A percentile compares a stretch with the other conserved stretches of the same genome.
Evolutionary conservation across 2,113 vertebrate genomes (phyloP).

Genomic region (Sclerurus mexicanus): DNA sequence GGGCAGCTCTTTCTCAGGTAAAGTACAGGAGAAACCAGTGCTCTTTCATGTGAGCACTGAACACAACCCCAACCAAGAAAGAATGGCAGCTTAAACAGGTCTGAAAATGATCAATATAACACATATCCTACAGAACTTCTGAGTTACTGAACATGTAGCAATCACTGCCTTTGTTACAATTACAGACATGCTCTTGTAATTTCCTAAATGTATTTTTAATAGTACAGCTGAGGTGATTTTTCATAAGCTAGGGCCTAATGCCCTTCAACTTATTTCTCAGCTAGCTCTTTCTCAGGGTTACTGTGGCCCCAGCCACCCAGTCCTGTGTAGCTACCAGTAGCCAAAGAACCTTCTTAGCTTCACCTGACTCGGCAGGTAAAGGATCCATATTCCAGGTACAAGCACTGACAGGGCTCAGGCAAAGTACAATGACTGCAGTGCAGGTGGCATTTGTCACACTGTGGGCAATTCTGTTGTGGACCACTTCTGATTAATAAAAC

Average conservation of each 20-base stretch:
- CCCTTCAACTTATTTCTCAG: neutral
- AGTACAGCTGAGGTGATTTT: neutral
- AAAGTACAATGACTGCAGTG: neutral
- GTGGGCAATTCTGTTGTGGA: neutral
- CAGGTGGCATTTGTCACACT: neutral
- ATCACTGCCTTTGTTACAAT: neutral
- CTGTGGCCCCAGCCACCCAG: neutral
- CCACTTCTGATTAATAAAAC: neutral
- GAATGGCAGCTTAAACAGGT: conserved; percentile 53
- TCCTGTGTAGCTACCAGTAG: neutral
- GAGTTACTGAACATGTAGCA: conserved; percentile 32
- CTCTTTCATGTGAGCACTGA: neutral
- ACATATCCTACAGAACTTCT: neutral
- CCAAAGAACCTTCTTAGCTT: neutral
- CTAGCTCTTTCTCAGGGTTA: neutral
- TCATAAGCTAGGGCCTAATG: conserved; percentile 35
- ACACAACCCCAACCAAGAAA: neutral
- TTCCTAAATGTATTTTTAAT: neutral
- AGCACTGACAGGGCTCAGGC: neutral
- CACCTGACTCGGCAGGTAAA: accelerated
- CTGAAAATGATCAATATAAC: neutral
- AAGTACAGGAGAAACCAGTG: neutral
- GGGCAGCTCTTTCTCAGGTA: conserved; percentile 18
- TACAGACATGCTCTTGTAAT: neutral
- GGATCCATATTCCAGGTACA: neutral